These are phyloP conservation scores for Rallus limicola DNA, from an alignment of 2,113 vertebrate species.

Conservation along the genomic window DNA sequence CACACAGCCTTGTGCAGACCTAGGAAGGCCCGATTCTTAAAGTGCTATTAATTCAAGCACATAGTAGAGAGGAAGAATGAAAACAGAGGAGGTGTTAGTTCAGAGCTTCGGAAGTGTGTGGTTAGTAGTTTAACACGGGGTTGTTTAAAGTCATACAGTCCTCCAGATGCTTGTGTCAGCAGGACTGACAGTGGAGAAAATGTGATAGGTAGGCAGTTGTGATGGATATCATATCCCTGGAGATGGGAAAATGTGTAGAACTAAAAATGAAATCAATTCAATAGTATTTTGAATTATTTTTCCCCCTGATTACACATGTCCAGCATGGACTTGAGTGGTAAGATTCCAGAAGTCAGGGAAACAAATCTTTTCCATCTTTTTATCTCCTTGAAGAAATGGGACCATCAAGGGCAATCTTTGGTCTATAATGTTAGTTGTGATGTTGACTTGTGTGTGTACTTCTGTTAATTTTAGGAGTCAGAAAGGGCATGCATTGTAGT, in stretches of 20 bases:
- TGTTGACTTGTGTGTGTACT: neutral
- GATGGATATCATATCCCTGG: neutral
- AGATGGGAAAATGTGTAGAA: neutral
- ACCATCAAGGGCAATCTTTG: neutral
- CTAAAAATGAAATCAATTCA: neutral
- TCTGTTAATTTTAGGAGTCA: neutral
- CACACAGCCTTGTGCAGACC: neutral
- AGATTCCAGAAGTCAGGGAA: neutral
- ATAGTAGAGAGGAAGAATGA: neutral
- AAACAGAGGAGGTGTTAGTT: neutral
- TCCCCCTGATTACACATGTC: neutral
- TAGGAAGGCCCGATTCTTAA: neutral
- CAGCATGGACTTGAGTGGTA: fast-evolving
- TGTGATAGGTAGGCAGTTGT: neutral
- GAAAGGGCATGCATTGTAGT: neutral
- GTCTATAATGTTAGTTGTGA: neutral
- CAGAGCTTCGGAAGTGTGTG: neutral
- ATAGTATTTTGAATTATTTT: neutral
- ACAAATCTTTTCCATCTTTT: neutral
- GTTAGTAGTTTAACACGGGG: neutral
- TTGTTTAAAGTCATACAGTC: neutral
- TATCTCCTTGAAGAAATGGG: neutral
- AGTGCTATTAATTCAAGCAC: neutral
- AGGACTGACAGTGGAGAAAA: neutral
- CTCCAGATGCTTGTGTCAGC: fast-evolving